phyloP scores from a whole-genome alignment of 2,797 vertebrate species.

The Eptatretus atami region DNA sequence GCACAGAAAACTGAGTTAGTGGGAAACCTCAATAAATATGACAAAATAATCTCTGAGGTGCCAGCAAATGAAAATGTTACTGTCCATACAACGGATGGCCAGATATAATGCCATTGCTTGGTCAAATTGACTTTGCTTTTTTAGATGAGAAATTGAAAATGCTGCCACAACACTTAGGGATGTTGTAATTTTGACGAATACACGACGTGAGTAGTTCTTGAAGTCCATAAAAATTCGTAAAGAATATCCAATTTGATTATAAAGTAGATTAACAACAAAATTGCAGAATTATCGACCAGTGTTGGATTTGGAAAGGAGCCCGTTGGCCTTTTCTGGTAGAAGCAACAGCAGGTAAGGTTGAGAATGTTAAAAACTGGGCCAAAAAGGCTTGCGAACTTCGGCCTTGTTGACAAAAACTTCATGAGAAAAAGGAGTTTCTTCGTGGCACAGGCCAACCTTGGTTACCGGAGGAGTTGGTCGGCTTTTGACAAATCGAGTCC shows the following conservation, averaged over 20 bases:
- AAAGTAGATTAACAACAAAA: slow-evolving; percentile 36
- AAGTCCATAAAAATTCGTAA: slow-evolving; percentile 38
- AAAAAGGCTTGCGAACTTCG: slow-evolving; percentile 28
- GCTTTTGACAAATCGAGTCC: slow-evolving; percentile 24
- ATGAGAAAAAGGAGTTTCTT: slow-evolving; percentile 54
- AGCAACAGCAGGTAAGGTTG: slow-evolving; percentile 20
- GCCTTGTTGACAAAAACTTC: slow-evolving; percentile 37
- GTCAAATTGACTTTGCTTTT: slow-evolving; percentile 63
- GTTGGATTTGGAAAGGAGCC: slow-evolving; percentile 32
- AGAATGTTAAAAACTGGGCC: slow-evolving; percentile 24
- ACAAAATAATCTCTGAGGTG: slow-evolving; percentile 50
- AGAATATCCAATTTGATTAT: slow-evolving; percentile 52
- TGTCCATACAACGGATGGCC: slow-evolving; percentile 59
- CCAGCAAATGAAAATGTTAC: slow-evolving; percentile 75
- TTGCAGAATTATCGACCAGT: slow-evolving; percentile 45
- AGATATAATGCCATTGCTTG: slow-evolving; percentile 60
- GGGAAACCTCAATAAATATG: slow-evolving; percentile 33
- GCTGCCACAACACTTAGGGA: slow-evolving; percentile 51
- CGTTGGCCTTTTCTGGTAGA: slow-evolving; percentile 16
- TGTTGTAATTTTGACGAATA: slow-evolving; percentile 46
- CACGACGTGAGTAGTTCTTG: slow-evolving; percentile 51
- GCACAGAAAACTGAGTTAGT: slow-evolving; percentile 27
- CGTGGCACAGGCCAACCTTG: slow-evolving; percentile 44
- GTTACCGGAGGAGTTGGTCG: slow-evolving; percentile 34
- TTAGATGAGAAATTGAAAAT: slow-evolving; percentile 52